Evolutionary conservation across 2,888 invertebrate species (phyloP).

Genomic region (Falcaria lacertinaria): DNA sequence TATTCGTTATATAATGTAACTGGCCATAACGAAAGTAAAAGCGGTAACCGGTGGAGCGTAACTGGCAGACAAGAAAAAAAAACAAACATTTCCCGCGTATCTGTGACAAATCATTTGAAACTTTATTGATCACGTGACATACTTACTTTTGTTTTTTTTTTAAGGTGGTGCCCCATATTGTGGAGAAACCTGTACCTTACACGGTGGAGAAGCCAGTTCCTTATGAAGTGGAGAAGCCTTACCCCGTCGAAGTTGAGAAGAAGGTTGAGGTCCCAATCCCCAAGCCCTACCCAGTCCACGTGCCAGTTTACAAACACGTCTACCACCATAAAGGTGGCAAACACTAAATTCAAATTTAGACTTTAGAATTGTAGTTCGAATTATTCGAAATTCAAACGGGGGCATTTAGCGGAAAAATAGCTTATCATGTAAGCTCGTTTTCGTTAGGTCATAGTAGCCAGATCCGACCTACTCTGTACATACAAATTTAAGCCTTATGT

Average conservation of each 20-base stretch:
- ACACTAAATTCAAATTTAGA: conserved; percentile 47
- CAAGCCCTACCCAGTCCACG: conserved; percentile 87
- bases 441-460: conserved; percentile 14
- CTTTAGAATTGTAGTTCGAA: conserved; percentile 8
- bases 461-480: conserved; percentile 53
- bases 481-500: conserved; percentile 46
- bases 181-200: conserved; percentile 86
- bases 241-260: conserved; percentile 87
- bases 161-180: conserved; percentile 83
- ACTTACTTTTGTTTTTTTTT: conserved; percentile 17
- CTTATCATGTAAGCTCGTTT: conserved; percentile 38
- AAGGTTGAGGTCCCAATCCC: conserved; percentile 85
- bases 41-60: conserved; percentile 50
- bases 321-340: conserved; percentile 82
- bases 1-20: conserved; percentile 48
- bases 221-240: conserved; percentile 86
- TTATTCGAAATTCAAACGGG: conserved; percentile 8
- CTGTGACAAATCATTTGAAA: conserved; percentile 18
- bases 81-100: conserved; percentile 27
- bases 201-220: conserved; percentile 86
- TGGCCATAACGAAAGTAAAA: conserved; percentile 65
- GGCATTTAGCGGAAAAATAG: conserved; percentile 27
- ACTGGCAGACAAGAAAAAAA: conserved; percentile 30
- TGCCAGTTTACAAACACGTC: conserved; percentile 86
- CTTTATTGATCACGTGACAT: conserved; percentile 2